A percentile compares a stretch with the other conserved stretches of the same genome.
Conservation (phyloP, 1,140 invertebrate species). For the Coboldia fuscipes region DNA sequence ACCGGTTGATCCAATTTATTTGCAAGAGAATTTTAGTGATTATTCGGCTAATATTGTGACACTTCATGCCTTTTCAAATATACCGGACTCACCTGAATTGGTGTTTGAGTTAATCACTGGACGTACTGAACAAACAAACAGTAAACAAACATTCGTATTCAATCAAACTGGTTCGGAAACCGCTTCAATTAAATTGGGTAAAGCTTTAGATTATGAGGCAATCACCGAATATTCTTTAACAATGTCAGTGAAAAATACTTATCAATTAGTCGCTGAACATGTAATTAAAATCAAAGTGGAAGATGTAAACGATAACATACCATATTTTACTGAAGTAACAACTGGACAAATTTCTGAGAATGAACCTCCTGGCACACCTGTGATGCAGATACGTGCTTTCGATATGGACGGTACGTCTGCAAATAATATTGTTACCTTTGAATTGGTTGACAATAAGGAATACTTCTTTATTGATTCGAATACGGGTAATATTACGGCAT, state of each 20-base stretch:
- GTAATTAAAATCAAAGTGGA: conserved; percentile 50
- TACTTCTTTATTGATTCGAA: conserved; percentile 53
- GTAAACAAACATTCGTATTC: conserved; percentile 50
- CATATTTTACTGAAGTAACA: conserved; percentile 54
- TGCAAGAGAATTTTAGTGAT: conserved; percentile 51
- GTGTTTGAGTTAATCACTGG: conserved; percentile 61
- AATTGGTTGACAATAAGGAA: conserved; percentile 41
- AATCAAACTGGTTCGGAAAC: conserved; percentile 38
- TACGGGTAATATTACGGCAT: conserved; percentile 69
- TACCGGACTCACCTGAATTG: conserved; percentile 41
- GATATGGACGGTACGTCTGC: conserved; percentile 66
- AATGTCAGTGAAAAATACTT: conserved; percentile 62
- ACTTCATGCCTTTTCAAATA: conserved; percentile 49
- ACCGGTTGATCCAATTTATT: conserved; percentile 31
- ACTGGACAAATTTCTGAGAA: conserved; percentile 65
- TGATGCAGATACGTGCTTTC: conserved; percentile 68
- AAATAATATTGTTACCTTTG: conserved; percentile 61
- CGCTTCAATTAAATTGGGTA: conserved; percentile 48
- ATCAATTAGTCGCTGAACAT: conserved; percentile 52
- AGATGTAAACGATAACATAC: conserved; percentile 78
- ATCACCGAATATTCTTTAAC: conserved; percentile 63
- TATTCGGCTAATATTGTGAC: conserved; percentile 42
- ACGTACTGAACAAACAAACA: conserved; percentile 64
- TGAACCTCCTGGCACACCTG: conserved; percentile 51
- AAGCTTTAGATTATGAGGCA: conserved; percentile 60